Evolutionary conservation across 2,797 vertebrate species (phyloP).

Genomic region (Botia almorhae): DNA sequence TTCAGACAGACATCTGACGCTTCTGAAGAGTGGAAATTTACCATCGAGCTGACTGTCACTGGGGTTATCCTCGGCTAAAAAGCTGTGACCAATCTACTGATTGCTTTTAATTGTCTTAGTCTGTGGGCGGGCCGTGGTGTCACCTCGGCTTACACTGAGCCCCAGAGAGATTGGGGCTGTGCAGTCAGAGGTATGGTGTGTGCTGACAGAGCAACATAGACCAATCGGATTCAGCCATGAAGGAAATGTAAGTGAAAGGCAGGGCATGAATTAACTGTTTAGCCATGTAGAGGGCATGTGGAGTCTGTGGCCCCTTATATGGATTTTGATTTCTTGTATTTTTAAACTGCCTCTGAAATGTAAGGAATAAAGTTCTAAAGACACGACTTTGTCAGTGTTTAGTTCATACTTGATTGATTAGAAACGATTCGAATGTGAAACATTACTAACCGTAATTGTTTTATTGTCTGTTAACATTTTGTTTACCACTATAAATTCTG

Average conservation of each 20-base stretch:
- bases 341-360: neutral
- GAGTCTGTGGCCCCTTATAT: neutral
- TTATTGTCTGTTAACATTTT: neutral
- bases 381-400: neutral
- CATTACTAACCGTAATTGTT: neutral
- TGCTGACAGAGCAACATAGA: slow-evolving; percentile 51
- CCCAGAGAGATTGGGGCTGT: slow-evolving; percentile 48
- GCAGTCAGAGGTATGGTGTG: slow-evolving; percentile 61
- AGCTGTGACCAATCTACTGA: slow-evolving; percentile 64
- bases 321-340: neutral
- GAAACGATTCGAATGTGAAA: too few species aligned
- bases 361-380: neutral
- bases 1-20: slow-evolving; percentile 33
- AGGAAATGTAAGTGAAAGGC: slow-evolving; percentile 64
- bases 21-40: slow-evolving; percentile 68
- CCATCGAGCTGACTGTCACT: slow-evolving; percentile 42
- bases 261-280: neutral
- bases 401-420: neutral
- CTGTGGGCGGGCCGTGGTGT: slow-evolving; percentile 41
- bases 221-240: slow-evolving; percentile 56
- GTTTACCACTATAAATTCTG: neutral
- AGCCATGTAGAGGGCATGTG: neutral
- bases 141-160: slow-evolving; percentile 58
- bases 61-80: slow-evolving; percentile 47
- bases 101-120: slow-evolving; percentile 69